Evolutionary conservation across 2,888 invertebrate species (phyloP), one percentile per base, ranked within the genome.

Genomic region (Scaptomyza reducta): DNA sequence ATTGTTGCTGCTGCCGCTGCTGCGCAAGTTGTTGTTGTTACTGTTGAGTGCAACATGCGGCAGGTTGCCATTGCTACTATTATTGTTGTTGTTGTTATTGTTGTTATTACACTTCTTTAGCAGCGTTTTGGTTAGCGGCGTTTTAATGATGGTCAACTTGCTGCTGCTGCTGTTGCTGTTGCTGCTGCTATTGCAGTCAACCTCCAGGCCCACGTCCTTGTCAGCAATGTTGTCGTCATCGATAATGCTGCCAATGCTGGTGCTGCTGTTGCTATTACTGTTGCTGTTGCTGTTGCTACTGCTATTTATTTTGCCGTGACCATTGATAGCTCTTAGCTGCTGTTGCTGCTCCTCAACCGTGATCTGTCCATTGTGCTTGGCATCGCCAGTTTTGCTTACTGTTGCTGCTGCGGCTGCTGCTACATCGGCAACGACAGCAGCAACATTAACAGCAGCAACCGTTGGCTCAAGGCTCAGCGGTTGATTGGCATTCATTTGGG

Each of bases 41-140:
- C 6, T 81, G 50, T 59, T 87, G 56, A 74, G 56, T 55, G 64
- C 72, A 60, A 55, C 54, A 65, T 74, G 75, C 51, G 58, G 45
- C 66, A 74, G 59, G 54, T 64, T 89, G 69, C 90, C 89, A 14
- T 80, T 77, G 51, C 60, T 66, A 5, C 22, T 22, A 22, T 22
- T 22, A 22, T 22, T 22, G 61, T 44, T 60, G 56, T 14, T 38
- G 38, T 9, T 38, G 50, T 31, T 67, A 50, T 53, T 59, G 51
- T 58, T 69, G 62, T 47, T 67, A 49, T 59, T 84, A 70, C 87
- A 88, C 74, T 90, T 90, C 68, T 89, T 89, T 13, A 90, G 76
- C 53, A 90, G 64, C 46, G 90, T 90, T 61, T 89, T 90, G 44
- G 74, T 90, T 10, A 89, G 68, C 51, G 90, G 90, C 35, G 86